Conservation (phyloP, 1,140 invertebrate genomes). For the Aphelenchoides fujianensis region DNA sequence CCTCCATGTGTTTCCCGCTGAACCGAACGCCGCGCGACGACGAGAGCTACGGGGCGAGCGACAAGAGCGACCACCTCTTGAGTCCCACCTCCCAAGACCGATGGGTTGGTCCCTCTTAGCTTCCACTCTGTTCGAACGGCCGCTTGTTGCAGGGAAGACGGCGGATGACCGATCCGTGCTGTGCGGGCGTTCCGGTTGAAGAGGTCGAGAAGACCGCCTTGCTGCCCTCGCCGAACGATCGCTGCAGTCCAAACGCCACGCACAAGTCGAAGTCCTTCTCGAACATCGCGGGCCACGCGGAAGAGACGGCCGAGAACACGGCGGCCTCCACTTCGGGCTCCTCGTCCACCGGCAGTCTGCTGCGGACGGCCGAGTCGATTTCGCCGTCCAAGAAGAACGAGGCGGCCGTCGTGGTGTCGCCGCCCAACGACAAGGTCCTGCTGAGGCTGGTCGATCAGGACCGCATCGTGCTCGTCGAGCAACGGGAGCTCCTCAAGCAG, state of each 20-base stretch:
- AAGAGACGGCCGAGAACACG: background rate
- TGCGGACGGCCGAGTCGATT: background rate
- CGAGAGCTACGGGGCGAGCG: background rate
- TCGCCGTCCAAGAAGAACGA: slow-evolving; percentile 24
- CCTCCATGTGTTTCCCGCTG: background rate
- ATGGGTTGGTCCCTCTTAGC: background rate
- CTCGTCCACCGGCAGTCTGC: slow-evolving; percentile 19
- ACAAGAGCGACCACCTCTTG: background rate
- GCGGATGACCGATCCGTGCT: slow-evolving; percentile 31
- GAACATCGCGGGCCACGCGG: background rate
- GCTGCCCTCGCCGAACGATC: background rate
- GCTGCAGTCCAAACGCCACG: slow-evolving; percentile 22
- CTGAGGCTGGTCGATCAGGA: slow-evolving; percentile 27
- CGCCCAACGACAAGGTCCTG: slow-evolving; percentile 12
- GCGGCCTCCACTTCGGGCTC: slow-evolving; percentile 22
- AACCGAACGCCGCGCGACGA: background rate
- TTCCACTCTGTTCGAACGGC: too few species aligned
- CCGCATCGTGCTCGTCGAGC: slow-evolving; percentile 26
- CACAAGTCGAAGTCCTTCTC: slow-evolving; percentile 19
- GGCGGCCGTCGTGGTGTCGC: slow-evolving; percentile 20
- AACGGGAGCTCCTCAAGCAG: slow-evolving; percentile 32
- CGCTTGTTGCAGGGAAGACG: slow-evolving; percentile 16
- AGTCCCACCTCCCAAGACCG: background rate
- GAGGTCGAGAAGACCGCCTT: slow-evolving; percentile 12
- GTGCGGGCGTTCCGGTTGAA: background rate